phyloP scores from a whole-genome alignment of 2,797 vertebrate genomes.

The Manis pentadactyla region DNA sequence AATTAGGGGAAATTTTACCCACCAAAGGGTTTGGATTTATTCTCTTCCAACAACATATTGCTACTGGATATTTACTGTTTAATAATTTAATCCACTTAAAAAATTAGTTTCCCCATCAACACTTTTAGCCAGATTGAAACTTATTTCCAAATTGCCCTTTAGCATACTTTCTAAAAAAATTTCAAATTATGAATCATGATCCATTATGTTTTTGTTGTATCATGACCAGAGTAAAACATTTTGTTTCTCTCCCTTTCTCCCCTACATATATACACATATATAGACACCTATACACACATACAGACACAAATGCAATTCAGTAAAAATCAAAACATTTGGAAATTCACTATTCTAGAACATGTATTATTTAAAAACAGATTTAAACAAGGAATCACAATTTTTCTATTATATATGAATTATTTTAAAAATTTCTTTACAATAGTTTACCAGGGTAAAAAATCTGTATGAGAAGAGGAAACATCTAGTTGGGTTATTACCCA shows the following conservation, averaged over 20 bases:
- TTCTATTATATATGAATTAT: neutral
- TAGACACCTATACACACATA: neutral
- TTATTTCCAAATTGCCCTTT: neutral
- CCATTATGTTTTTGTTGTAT: neutral
- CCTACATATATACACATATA: neutral
- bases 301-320: neutral
- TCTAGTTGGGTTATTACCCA: neutral
- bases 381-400: neutral
- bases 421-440: neutral
- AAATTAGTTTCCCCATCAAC: neutral
- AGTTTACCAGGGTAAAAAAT: neutral
- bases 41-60: neutral
- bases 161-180: neutral
- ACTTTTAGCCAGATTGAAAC: neutral
- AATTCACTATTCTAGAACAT: neutral
- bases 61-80: neutral
- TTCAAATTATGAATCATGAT: neutral
- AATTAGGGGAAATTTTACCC: neutral
- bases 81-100: conserved; percentile 24
- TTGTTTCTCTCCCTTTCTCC: neutral
- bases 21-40: neutral
- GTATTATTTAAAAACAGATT: neutral
- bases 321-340: neutral
- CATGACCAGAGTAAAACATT: neutral
- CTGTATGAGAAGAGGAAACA: neutral